phyloP scores from a whole-genome alignment of 2,888 invertebrate genomes.

The Dynastes grantii region DNA sequence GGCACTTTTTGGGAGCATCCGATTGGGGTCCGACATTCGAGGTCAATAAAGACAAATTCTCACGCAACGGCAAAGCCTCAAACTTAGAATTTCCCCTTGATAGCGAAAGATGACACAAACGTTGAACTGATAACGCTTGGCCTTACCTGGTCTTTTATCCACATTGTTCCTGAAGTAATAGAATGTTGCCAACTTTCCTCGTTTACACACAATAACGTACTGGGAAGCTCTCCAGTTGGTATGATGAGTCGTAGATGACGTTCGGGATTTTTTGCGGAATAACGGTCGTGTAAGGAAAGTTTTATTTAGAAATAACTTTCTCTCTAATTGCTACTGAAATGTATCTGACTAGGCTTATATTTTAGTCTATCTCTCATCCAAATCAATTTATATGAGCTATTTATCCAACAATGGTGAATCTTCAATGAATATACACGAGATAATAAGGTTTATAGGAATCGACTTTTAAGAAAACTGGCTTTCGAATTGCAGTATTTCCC shows the following conservation, averaged over 20 bases:
- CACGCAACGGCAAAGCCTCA: background rate
- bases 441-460: too few species aligned
- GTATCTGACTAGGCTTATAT: too few species aligned
- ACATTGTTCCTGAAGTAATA: constrained; percentile 48
- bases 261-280: constrained; percentile 4
- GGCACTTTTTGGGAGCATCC: constrained; percentile 5
- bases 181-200: constrained; percentile 54
- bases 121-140: constrained; percentile 37
- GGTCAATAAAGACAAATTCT: constrained; percentile 35
- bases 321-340: too few species aligned
- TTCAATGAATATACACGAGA: too few species aligned
- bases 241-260: constrained; percentile 16
- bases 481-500: too few species aligned
- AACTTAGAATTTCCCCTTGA: constrained; percentile 27
- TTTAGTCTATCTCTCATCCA: too few species aligned
- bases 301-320: too few species aligned
- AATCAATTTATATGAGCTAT: too few species aligned
- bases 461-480: too few species aligned
- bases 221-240: background rate
- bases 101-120: constrained; percentile 37
- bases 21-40: constrained; percentile 17
- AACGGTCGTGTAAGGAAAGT: background rate
- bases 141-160: constrained; percentile 27
- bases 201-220: constrained; percentile 54
- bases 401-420: too few species aligned